A percentile compares a stretch with the other conserved stretches of the same genome.
These are phyloP conservation scores for Sylvia atricapilla DNA, from an alignment of 2,113 vertebrate genomes.

Conservation along the genomic window DNA sequence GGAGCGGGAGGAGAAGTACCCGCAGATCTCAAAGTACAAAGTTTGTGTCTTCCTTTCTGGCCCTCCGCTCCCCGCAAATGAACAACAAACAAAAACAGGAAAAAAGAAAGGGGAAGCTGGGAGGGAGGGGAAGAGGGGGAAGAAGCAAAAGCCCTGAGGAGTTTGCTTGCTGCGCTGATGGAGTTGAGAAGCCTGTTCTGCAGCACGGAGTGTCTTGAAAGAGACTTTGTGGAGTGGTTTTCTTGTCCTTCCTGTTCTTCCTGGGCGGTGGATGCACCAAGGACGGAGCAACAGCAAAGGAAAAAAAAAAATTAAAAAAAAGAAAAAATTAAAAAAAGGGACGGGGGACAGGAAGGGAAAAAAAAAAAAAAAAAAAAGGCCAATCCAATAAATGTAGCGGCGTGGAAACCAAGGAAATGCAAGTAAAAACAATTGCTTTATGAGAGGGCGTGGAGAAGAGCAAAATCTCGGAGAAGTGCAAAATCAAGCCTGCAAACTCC, in stretches of 20 bases:
- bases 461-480: conserved; percentile 11
- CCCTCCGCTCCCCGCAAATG: neutral
- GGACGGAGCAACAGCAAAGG: conserved; percentile 49
- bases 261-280: conserved; percentile 52
- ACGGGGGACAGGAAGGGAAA: neutral
- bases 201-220: conserved; percentile 41
- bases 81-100: neutral
- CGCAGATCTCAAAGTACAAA: conserved; percentile 44
- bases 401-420: conserved; percentile 53
- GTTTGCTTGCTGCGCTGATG: neutral
- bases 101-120: neutral
- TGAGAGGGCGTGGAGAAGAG: conserved; percentile 39
- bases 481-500: conserved; percentile 62
- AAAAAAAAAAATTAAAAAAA: neutral
- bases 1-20: neutral
- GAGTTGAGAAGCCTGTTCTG: conserved; percentile 37
- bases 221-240: conserved; percentile 51
- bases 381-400: conserved; percentile 43
- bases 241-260: conserved; percentile 60
- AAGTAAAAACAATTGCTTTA: conserved; percentile 7
- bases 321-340: neutral
- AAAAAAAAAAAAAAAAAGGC: neutral
- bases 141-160: conserved; percentile 21
- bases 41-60: conserved; percentile 44
- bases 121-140: neutral